Percentiles rank a stretch among this genome's conserved stretches.
phyloP scores from a whole-genome alignment of 2,113 vertebrate genomes.

The Myrmophylax atrothorax region DNA sequence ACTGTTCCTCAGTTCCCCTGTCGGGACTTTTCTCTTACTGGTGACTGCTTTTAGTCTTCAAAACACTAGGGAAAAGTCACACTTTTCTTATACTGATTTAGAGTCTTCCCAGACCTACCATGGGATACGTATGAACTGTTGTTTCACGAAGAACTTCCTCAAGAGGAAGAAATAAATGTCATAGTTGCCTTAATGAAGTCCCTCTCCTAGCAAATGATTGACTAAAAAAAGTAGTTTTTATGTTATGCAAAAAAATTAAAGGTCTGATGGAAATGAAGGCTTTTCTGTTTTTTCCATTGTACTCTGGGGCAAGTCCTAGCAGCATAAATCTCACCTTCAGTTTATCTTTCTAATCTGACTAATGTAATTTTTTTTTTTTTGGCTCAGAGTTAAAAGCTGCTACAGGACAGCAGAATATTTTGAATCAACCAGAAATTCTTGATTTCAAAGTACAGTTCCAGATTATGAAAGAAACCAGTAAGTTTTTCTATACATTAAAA shows the following conservation, averaged over 20 bases:
- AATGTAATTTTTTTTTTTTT: neutral
- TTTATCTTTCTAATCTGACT: neutral
- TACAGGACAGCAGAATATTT: neutral
- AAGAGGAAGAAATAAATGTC: neutral
- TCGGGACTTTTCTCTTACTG: neutral
- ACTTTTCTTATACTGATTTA: neutral
- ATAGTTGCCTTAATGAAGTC: neutral
- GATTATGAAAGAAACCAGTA: neutral
- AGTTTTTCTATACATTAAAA: neutral
- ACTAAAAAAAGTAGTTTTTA: neutral
- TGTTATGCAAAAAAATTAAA: neutral
- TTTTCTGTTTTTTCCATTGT: neutral
- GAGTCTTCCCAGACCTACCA: neutral
- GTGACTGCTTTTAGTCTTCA: neutral
- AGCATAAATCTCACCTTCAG: neutral
- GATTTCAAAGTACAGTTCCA: neutral
- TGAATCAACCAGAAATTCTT: neutral
- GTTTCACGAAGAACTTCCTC: neutral
- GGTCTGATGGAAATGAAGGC: neutral
- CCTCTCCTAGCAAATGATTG: neutral
- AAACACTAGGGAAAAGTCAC: neutral
- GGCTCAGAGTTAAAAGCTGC: conserved; percentile 1
- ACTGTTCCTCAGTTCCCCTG: neutral
- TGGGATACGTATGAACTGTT: neutral
- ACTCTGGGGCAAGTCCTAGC: neutral